A percentile compares a stretch with the other conserved stretches of the same genome.
Evolutionary conservation across 1,140 invertebrate genomes (phyloP).

Genomic region (Drosophila ananassae): DNA sequence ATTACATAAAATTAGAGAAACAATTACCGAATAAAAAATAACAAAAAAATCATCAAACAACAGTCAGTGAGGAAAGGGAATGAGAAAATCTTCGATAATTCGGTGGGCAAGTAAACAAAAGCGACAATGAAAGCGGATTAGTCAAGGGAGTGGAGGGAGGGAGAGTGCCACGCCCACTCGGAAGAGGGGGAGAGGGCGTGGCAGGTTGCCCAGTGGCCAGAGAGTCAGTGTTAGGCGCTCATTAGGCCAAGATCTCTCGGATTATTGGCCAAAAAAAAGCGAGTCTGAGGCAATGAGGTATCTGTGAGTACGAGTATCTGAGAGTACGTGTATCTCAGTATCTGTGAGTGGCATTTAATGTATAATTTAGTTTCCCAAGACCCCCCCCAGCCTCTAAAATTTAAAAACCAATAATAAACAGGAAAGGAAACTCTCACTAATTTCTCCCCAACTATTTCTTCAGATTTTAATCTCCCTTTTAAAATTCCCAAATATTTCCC

Average conservation of each 20-base stretch:
- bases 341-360: constrained; percentile 18
- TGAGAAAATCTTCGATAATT: constrained; percentile 25
- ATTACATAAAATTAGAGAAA: background rate
- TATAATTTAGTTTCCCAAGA: constrained; percentile 1
- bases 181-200: background rate
- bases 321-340: constrained; percentile 6
- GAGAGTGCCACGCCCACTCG: constrained; percentile 45
- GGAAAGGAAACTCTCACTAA: background rate
- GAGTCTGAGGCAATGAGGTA: constrained; percentile 25
- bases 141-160: constrained; percentile 5
- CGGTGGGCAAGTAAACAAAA: constrained; percentile 29
- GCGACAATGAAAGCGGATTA: constrained; percentile 72
- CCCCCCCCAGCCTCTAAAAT: background rate
- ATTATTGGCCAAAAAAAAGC: background rate
- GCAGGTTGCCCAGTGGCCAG: constrained; percentile 51
- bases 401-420: background rate
- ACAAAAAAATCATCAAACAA: constrained; percentile 27
- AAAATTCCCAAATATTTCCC: constrained; percentile 16
- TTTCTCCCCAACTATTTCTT: constrained; percentile 2
- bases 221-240: constrained; percentile 27
- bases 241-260: constrained; percentile 29
- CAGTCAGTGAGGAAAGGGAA: constrained; percentile 36
- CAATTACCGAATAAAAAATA: constrained; percentile 51
- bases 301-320: background rate
- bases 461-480: constrained; percentile 13